Base-by-base conservation (phyloP, 2,797 vertebrate genomes). In the Glyptemys insculpta region DNA sequence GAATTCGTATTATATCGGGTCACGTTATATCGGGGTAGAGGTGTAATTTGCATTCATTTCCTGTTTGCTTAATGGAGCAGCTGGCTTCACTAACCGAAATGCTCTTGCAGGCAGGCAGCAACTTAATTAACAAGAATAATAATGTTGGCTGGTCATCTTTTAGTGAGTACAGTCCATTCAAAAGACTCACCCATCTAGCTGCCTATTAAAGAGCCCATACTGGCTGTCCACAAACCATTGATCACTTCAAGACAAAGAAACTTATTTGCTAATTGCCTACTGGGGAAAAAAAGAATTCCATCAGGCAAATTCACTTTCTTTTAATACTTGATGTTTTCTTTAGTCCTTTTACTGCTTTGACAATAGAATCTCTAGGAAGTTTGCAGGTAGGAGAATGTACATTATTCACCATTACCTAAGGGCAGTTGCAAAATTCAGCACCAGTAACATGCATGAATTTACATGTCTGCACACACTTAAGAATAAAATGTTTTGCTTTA, bases 61-160 rank as follows among this genome's bases (percentile, higher is more conserved):
- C 57, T 84, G 21, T 72, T 96, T 96, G 23, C 68, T 96, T 94
- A 97, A 95, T 74, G 37, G 95, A 95, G 94, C 83, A 92, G 91
- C 79, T 4, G 49, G 74, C 49, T 96, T 96, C 92, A 86, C 86
- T 62, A 83, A 72, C 88, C 94, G 79, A 97, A 95, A 96, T 80
- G 16, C 47, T 95, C 89, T 97, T 94, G 37, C 83, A 96, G 80
- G 82, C 86, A 93, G 80, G 57, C 83, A 94, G 83, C 34, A 92
- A 94, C 86, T 95, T 88, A 96, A 95, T 97, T 96, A 97, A 79
- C 82, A 92, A 81, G 89, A 96, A 94, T 91, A 97, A 96, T 97
- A 91, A 96, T 96, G 56, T 88, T 87, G 14, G 37, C 78, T 87
- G 93, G 93, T 93, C 95, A 91, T 96, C 92, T 96, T 97, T 95